These are phyloP conservation scores for Drosophila saltans DNA, from an alignment of 1,140 invertebrate species.

Conservation along the genomic window DNA sequence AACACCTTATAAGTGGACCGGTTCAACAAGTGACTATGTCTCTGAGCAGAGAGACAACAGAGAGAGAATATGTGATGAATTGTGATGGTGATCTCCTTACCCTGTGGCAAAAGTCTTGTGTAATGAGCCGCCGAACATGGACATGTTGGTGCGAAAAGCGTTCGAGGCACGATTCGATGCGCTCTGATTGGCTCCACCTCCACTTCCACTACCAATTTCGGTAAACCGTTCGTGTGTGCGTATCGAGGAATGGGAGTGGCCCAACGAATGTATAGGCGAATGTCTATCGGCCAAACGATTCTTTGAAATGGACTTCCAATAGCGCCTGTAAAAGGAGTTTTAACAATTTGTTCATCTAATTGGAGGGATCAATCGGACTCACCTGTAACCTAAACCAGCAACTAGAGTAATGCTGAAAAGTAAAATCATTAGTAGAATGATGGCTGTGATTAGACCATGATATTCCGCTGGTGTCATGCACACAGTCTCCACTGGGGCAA, in stretches of 20 bases:
- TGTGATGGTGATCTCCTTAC: slow-evolving; percentile 66
- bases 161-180: slow-evolving; percentile 74
- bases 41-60: not conserved
- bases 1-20: slow-evolving; percentile 55
- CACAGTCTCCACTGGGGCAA: slow-evolving; percentile 86
- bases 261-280: slow-evolving; percentile 79
- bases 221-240: slow-evolving; percentile 81
- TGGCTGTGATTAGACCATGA: slow-evolving; percentile 89
- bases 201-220: slow-evolving; percentile 62
- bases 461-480: slow-evolving; percentile 90
- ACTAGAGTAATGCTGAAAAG: slow-evolving; percentile 87
- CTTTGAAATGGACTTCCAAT: slow-evolving; percentile 88
- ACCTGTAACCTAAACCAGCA: slow-evolving; percentile 88
- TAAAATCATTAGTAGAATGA: slow-evolving; percentile 88
- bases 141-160: slow-evolving; percentile 83
- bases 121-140: slow-evolving; percentile 85
- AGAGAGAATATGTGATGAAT: not conserved
- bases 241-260: slow-evolving; percentile 77
- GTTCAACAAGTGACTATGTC: slow-evolving; percentile 25
- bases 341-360: slow-evolving; percentile 14
- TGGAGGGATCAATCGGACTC: slow-evolving; percentile 5
- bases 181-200: slow-evolving; percentile 60
- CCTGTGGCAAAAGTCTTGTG: slow-evolving; percentile 86
- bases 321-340: slow-evolving; percentile 84
- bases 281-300: slow-evolving; percentile 86